These are phyloP conservation scores for Leptopilina drosophilae DNA, from an alignment of 2,888 invertebrate species.

Conservation along the genomic window DNA sequence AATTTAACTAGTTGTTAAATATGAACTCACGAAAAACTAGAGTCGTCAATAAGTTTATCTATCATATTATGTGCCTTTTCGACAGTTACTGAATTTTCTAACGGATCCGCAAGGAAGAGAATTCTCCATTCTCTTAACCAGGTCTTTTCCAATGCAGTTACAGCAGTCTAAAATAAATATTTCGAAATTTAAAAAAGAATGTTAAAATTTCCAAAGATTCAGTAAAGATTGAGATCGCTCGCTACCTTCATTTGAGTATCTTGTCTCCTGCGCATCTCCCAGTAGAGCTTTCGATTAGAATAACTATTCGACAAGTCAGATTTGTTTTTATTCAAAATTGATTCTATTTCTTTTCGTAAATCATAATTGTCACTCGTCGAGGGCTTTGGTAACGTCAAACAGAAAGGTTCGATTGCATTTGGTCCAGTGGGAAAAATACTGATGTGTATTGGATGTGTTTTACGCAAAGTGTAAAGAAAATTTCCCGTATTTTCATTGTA, in stretches of 20 bases:
- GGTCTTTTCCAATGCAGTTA: conserved; percentile 80
- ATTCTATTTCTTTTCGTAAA: conserved; percentile 68
- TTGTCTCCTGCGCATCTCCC: conserved; percentile 71
- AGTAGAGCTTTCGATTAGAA: conserved; percentile 64
- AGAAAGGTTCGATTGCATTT: conserved; percentile 65
- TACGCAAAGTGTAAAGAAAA: conserved; percentile 54
- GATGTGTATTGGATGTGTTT: conserved; percentile 67
- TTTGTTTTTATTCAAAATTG: conserved; percentile 65
- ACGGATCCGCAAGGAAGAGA: conserved; percentile 81
- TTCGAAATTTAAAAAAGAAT: conserved; percentile 22
- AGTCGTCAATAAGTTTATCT: conserved; percentile 77
- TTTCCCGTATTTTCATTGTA: conserved; percentile 42
- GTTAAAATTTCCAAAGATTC: conserved; percentile 15
- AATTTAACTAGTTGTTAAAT: not conserved
- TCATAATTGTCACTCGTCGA: conserved; percentile 64
- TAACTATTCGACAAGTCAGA: conserved; percentile 67
- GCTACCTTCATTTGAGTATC: conserved; percentile 70
- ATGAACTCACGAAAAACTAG: conserved; percentile 55
- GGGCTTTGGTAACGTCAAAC: conserved; percentile 69
- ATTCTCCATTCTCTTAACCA: conserved; percentile 84
- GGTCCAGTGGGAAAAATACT: conserved; percentile 69
- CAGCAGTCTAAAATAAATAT: conserved; percentile 77
- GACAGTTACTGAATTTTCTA: conserved; percentile 76
- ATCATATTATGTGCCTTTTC: conserved; percentile 78
- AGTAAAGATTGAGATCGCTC: not conserved